Percentiles rank a stretch among this genome's conserved stretches.
phyloP scores from a whole-genome alignment of 2,797 vertebrate species.

The Bradypus variegatus region DNA sequence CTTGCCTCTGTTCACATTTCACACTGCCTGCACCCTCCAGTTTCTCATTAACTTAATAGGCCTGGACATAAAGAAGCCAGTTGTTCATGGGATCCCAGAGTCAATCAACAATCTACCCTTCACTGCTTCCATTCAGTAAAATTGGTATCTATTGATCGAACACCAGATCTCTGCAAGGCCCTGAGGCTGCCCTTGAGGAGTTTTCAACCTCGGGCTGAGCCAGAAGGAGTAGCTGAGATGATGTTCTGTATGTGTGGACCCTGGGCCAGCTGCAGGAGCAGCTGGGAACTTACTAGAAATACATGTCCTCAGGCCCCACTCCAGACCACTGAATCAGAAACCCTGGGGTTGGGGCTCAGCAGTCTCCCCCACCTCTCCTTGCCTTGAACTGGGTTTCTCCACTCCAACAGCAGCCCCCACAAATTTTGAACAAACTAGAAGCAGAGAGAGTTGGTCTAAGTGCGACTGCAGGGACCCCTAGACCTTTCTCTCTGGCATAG shows the following conservation, averaged over 20 bases:
- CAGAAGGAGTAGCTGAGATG: not conserved
- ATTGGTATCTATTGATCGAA: conserved; percentile 35
- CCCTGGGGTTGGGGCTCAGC: not conserved
- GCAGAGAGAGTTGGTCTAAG: no score
- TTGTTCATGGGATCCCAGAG: conserved; percentile 49
- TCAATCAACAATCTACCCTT: conserved; percentile 52
- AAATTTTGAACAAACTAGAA: no score
- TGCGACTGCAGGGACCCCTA: no score
- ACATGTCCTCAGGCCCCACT: not conserved
- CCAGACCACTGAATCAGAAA: not conserved
- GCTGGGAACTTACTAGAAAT: not conserved
- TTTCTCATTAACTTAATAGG: conserved; percentile 40
- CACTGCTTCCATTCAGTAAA: conserved; percentile 35
- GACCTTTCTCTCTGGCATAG: no score
- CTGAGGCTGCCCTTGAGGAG: not conserved
- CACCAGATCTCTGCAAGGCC: not conserved
- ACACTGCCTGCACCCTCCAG: not conserved
- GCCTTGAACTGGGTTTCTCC: no score
- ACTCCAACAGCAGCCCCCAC: no score
- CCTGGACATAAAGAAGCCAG: conserved; percentile 10
- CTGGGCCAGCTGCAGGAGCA: not conserved
- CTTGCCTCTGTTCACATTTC: not conserved
- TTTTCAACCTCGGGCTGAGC: not conserved
- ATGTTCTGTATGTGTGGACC: not conserved
- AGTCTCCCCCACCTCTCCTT: no score